A percentile compares a stretch with the other conserved stretches of the same genome.
Evolutionary conservation across 2,113 vertebrate species (phyloP).

Genomic region (Pterocles burchelli): DNA sequence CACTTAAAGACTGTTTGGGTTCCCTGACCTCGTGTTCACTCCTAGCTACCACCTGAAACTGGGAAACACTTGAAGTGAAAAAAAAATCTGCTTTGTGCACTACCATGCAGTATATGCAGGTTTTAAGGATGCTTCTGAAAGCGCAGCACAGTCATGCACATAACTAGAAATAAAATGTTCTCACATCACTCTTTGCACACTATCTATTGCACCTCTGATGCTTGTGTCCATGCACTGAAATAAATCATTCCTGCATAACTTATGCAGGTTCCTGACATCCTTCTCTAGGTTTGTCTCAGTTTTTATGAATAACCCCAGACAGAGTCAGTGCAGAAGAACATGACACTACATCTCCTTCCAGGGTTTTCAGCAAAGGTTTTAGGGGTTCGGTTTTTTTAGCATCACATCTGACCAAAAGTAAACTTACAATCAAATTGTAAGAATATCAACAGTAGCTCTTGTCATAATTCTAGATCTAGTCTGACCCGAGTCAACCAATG

Average conservation of each 20-base stretch:
- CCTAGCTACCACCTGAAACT: slow-evolving; percentile 83
- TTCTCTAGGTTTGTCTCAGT: background rate
- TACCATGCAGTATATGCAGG: background rate
- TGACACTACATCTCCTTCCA: background rate
- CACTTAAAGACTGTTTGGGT: slow-evolving; percentile 67
- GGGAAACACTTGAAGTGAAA: slow-evolving; percentile 76
- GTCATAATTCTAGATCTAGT: background rate
- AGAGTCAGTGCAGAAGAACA: background rate
- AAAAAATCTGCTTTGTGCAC: slow-evolving; percentile 40
- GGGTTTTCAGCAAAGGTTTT: background rate
- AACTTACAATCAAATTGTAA: background rate
- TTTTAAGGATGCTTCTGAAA: background rate
- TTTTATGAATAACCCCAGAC: background rate
- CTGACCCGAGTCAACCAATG: background rate
- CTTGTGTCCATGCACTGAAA: background rate
- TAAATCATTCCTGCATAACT: background rate
- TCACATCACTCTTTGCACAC: background rate
- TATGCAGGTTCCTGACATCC: background rate
- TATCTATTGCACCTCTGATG: background rate
- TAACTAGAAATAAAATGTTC: background rate
- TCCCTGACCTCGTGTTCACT: slow-evolving; percentile 78
- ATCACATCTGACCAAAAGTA: background rate
- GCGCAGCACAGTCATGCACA: background rate
- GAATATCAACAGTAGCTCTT: background rate
- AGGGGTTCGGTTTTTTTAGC: background rate